phyloP scores from a whole-genome alignment of 1,140 invertebrate species.

The Bactericera cockerelli region DNA sequence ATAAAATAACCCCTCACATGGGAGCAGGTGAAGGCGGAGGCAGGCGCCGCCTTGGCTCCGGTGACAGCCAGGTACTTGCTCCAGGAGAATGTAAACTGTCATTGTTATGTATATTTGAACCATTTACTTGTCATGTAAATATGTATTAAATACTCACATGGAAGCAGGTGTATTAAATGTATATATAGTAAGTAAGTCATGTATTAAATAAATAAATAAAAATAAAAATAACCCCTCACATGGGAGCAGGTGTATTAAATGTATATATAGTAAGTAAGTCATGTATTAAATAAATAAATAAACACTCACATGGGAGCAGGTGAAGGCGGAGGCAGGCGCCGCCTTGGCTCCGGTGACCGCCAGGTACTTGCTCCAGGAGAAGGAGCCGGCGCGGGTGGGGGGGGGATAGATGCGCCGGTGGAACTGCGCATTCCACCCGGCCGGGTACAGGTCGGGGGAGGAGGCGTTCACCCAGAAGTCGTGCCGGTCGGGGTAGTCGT shows the following conservation, averaged over 20 bases:
- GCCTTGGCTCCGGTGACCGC: conserved; percentile 56
- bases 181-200: no score
- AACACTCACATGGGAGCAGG: not conserved
- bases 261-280: no score
- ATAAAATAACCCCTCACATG: not conserved
- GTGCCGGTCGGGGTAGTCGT: conserved; percentile 75
- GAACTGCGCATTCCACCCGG: conserved; percentile 82
- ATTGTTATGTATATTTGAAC: no score
- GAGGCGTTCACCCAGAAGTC: conserved; percentile 92
- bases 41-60: conserved; percentile 57
- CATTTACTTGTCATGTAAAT: no score
- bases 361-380: conserved; percentile 75
- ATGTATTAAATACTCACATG: no score
- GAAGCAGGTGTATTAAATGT: no score
- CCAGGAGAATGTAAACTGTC: conserved; percentile 83
- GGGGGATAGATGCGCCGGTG: conserved; percentile 57
- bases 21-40: conserved; percentile 4
- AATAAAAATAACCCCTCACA: no score
- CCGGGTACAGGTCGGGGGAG: conserved; percentile 77
- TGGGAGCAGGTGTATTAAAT: no score
- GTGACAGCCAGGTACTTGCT: conserved; percentile 62
- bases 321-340: conserved; percentile 38
- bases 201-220: no score
- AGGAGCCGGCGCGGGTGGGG: conserved; percentile 46
- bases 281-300: no score